Evolutionary conservation across 2,113 vertebrate species (phyloP), one percentile per base, ranked within the genome.

Genomic region (Alethe diademata): DNA sequence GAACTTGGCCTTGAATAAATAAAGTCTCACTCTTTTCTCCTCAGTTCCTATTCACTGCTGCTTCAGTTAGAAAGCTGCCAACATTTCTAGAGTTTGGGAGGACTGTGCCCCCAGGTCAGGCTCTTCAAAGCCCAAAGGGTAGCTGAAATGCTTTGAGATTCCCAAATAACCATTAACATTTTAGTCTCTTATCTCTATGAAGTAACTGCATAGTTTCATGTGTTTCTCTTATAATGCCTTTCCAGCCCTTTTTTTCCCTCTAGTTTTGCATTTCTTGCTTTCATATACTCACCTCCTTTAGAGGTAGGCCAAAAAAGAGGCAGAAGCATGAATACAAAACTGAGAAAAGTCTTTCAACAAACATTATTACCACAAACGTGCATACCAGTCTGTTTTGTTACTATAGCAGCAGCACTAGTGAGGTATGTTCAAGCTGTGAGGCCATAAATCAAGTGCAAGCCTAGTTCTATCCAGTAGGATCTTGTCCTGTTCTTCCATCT

Each of bases 331-430:
- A 90, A 69, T 67, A 70, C 54, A 36, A 69, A 93, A 95, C 84
- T 86, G 47, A 69, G 78, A 93, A 92, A 93, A 65, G 29, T 74
- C 69, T 90, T 76, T 84, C 72, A 80, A 86, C 73, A 92, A 94
- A 87, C 50, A 76, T 36, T 95, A 24, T 74, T 94, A 33, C 61
- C 75, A 67, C 71, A 90, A 86, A 92, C 56, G 71, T 90, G 48
- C 88, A 80, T 92, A 85, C 62, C 74, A 66, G 74, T 95, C 91
- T 96, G 84, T 71, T 83, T 84, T 7, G 70, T 98, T 97, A 90
- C 96, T 95, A 64, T 90, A 97, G 96, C 93, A 97, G 96, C 95
- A 90, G 92, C 71, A n/a, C 69, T 79, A 53, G 36, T 81, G 38
- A 84, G 92, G 78, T 91, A 93, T 90, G 50, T 90, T 90, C 90